phyloP scores from a whole-genome alignment of 2,888 invertebrate species.

The Gerris lacustris region DNA sequence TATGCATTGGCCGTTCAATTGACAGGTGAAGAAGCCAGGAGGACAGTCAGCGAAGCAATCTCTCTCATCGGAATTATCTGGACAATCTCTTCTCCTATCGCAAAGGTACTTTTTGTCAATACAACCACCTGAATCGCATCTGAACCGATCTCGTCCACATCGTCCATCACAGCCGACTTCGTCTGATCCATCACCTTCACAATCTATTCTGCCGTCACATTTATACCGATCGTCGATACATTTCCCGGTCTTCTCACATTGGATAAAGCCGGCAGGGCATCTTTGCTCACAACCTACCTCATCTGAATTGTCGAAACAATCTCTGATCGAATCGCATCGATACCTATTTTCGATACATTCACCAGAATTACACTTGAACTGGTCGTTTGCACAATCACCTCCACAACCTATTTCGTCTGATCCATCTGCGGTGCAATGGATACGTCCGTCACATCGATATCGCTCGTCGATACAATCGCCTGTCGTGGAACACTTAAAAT shows the following conservation, averaged over 20 bases:
- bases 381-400: constrained; percentile 42
- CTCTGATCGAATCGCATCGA: constrained; percentile 43
- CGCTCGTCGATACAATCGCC: neutral
- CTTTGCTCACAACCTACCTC: constrained; percentile 44
- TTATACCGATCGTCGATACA: neutral
- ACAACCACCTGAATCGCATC: neutral
- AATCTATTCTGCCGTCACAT: neutral
- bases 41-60: neutral
- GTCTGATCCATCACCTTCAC: constrained; percentile 45
- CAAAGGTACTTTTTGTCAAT: neutral
- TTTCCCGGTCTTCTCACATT: neutral
- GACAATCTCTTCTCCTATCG: neutral
- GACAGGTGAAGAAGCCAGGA: neutral
- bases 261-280: neutral
- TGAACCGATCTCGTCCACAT: constrained; percentile 36
- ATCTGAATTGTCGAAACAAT: constrained; percentile 51
- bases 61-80: neutral
- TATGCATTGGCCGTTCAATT: constrained; percentile 46
- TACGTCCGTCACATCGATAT: neutral
- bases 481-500: neutral
- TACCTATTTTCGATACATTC: constrained; percentile 44
- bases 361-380: constrained; percentile 51
- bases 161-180: constrained; percentile 46
- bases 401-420: neutral
- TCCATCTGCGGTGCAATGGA: neutral